These are phyloP conservation scores for Leptinotarsa lineolata DNA, from an alignment of 1,140 invertebrate species.

Conservation along the genomic window DNA sequence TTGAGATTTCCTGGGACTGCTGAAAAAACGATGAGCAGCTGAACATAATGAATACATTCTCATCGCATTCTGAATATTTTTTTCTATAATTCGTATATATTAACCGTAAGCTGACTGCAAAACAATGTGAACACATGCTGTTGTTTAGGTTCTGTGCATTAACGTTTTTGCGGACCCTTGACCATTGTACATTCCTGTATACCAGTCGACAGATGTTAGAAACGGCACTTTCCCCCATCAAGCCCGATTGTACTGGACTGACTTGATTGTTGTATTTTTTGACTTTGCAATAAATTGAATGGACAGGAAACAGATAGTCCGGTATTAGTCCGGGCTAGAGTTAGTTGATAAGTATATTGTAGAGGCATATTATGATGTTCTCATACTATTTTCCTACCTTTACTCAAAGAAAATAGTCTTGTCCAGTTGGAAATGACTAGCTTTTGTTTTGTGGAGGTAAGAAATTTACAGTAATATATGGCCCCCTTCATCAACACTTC, in stretches of 20 bases:
- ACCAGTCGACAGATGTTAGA: neutral
- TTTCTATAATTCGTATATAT: neutral
- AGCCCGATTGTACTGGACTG: neutral
- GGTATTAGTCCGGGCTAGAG: too few species aligned
- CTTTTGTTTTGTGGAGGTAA: too few species aligned
- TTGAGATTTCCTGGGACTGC: neutral
- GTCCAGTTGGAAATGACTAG: too few species aligned
- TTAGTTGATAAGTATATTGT: too few species aligned
- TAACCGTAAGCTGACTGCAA: constrained; percentile 2
- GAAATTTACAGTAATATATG: too few species aligned
- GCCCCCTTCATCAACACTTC: too few species aligned
- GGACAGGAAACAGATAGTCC: too few species aligned
- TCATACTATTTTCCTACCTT: too few species aligned
- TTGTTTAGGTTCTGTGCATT: neutral
- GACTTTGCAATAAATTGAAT: neutral
- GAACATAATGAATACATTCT: neutral
- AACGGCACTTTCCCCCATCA: neutral
- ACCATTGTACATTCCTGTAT: neutral
- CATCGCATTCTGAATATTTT: neutral
- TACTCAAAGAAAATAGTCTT: too few species aligned
- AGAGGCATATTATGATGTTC: too few species aligned
- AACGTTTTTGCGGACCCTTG: constrained; percentile 5
- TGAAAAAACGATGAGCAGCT: neutral
- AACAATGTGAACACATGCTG: neutral
- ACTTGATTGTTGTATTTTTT: neutral